A percentile compares a stretch with the other conserved stretches of the same genome.
phyloP scores from a whole-genome alignment of 2,113 vertebrate genomes.

The Protobothrops mucrosquamatus region DNA sequence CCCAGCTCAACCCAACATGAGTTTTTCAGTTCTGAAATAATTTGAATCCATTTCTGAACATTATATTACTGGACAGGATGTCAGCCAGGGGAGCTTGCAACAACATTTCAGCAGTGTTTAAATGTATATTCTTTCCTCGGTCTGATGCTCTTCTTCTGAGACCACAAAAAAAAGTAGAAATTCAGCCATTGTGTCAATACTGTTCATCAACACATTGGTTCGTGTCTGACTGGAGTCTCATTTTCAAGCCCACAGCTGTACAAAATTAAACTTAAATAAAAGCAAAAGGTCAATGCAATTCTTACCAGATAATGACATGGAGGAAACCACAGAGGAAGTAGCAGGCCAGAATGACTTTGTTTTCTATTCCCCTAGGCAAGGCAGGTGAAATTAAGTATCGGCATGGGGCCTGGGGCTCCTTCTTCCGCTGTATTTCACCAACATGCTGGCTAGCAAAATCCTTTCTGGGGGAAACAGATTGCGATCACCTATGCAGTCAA shows the following conservation, averaged over 20 bases:
- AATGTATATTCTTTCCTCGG: background rate
- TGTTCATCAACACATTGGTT: background rate
- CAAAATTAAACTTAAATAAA: constrained; percentile 46
- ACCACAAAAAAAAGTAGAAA: constrained; percentile 21
- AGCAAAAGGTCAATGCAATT: constrained; percentile 31
- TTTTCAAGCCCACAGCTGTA: constrained; percentile 27
- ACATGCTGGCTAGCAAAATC: background rate
- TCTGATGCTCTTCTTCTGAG: constrained; percentile 7
- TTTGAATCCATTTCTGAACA: background rate
- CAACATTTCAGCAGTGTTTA: background rate
- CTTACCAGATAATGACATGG: constrained; percentile 22
- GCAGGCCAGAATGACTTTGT: background rate
- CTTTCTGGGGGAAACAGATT: constrained; percentile 14
- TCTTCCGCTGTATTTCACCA: constrained; percentile 15
- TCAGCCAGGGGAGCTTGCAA: background rate
- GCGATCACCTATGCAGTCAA: background rate
- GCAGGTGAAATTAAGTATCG: background rate
- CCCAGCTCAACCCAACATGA: background rate
- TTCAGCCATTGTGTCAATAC: background rate
- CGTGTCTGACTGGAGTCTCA: constrained; percentile 1
- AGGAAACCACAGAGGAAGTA: constrained; percentile 22
- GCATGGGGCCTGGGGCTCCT: background rate
- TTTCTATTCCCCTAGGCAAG: constrained; percentile 30
- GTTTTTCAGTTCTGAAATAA: background rate
- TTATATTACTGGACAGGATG: background rate